Percentiles rank a stretch among this genome's conserved stretches.
phyloP scores from a whole-genome alignment of 2,113 vertebrate species.

The Trogon surrucura region DNA sequence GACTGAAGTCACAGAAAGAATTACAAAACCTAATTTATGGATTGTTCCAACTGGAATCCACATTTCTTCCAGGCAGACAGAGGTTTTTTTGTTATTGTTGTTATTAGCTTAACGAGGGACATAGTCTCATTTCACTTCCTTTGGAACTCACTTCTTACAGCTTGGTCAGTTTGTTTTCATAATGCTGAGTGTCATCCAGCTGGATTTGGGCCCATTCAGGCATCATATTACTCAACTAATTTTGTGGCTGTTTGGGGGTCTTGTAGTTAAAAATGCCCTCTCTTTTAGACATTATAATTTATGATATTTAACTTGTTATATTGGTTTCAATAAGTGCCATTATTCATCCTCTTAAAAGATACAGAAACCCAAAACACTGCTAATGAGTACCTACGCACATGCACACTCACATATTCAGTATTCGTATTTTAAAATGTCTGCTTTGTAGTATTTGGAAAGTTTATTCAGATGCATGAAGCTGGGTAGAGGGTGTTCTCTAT shows the following conservation, averaged over 20 bases:
- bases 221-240: background rate
- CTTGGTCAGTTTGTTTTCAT: background rate
- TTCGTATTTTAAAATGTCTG: background rate
- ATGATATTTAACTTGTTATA: background rate
- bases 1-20: constrained; percentile 39
- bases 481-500: background rate
- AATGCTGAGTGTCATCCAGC: constrained; percentile 1
- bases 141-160: constrained; percentile 7
- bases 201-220: constrained; percentile 11
- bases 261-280: background rate
- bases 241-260: constrained; percentile 1
- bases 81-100: background rate
- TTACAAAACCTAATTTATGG: constrained; percentile 44
- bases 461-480: background rate
- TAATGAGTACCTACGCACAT: background rate
- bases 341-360: background rate
- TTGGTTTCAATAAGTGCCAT: background rate
- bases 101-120: constrained; percentile 40
- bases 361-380: background rate
- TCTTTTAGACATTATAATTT: background rate
- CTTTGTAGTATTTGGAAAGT: background rate
- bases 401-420: background rate
- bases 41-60: constrained; percentile 51
- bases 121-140: constrained; percentile 29
- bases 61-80: constrained; percentile 52